Base-by-base conservation (phyloP, 2,888 invertebrate genomes). In the Parnassius glacialis region DNA sequence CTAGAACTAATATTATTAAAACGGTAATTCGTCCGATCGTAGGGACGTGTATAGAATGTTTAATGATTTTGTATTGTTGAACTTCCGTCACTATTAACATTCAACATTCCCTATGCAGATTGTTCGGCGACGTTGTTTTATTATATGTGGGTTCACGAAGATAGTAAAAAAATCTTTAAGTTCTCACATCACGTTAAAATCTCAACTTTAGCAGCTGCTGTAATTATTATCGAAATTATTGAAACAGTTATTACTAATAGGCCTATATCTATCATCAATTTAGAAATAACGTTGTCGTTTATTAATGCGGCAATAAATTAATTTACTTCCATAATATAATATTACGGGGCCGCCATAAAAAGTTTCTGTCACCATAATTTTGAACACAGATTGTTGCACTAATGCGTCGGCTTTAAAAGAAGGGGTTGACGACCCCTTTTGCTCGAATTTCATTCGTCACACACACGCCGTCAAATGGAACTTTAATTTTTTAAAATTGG, bases 401-500 rank as follows among this genome's bases (percentile, higher is more conserved):
- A 83, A 86, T 81, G 80, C 78, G 74, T 75, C 73, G 78, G 74
- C 74, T 83, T 80, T 78, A 77, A 82, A 85, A 68, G 70, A 84
- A 84, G 84, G 84, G 89, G 86, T 85, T 83, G 82, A 77, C 76
- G 80, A 81, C 78, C 85, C 89, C 83, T 79, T 83, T 79, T 76
- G 77, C 76, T 78, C 76, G 77, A 78, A 79, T 81, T 79, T 74
- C 79, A 86, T 90, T 90, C 84, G 90, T 88, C 88, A 90, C 90
- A 87, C 90, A 89, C 83, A 75, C 87, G 87, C 74, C 79, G 87
- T 80, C 85, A 85, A 87, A 87, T 86, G 80, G 83, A 80, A 84
- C 75, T 90, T 88, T 83, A 88, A 86, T 85, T 85, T 87, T 85
- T 88, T 83, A 74, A 87, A 89, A 89, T 88, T 89, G 84, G 82